A percentile compares a stretch with the other conserved stretches of the same genome.
These are phyloP conservation scores for Nannobrachium achirus DNA, from an alignment of 2,113 vertebrate species.

Conservation along the genomic window DNA sequence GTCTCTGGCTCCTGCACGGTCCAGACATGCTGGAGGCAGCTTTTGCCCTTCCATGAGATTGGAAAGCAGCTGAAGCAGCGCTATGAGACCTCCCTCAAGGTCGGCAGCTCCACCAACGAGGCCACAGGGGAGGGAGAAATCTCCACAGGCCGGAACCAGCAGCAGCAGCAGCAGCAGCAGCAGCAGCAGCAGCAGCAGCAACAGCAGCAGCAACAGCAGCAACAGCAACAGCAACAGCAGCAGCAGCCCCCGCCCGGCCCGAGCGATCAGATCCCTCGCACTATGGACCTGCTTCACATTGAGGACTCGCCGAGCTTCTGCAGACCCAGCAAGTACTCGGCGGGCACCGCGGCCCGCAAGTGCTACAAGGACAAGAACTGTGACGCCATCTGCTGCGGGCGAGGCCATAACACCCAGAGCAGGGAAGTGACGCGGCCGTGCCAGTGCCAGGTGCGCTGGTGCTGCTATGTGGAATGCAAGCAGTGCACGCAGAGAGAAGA, in stretches of 20 bases:
- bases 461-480: constrained; percentile 98
- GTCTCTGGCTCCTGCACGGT: constrained; percentile 97
- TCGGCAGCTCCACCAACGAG: constrained; percentile 95
- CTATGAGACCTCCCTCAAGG: constrained; percentile 91
- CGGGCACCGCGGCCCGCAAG: constrained; percentile 90
- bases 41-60: constrained; percentile 95
- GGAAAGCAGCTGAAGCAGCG: constrained; percentile 96
- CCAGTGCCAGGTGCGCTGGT: constrained; percentile 99
- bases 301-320: constrained; percentile 99
- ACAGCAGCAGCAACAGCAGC: constrained; percentile 57
- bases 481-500: constrained; percentile 97
- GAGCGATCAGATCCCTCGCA: constrained; percentile 90
- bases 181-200: constrained; percentile 55
- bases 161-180: constrained; percentile 50
- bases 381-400: constrained; percentile 96
- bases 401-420: constrained; percentile 98
- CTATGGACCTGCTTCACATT: constrained; percentile 93
- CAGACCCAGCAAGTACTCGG: constrained; percentile 89
- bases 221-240: constrained; percentile 39
- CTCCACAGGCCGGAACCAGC: constrained; percentile 79
- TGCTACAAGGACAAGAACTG: constrained; percentile 99
- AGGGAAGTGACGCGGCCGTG: constrained; percentile 93
- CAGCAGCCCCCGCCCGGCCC: constrained; percentile 71
- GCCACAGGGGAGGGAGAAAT: constrained; percentile 94
- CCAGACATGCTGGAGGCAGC: constrained; percentile 96